phyloP scores from a whole-genome alignment of 2,113 vertebrate species.

The Oplegnathus fasciatus region DNA sequence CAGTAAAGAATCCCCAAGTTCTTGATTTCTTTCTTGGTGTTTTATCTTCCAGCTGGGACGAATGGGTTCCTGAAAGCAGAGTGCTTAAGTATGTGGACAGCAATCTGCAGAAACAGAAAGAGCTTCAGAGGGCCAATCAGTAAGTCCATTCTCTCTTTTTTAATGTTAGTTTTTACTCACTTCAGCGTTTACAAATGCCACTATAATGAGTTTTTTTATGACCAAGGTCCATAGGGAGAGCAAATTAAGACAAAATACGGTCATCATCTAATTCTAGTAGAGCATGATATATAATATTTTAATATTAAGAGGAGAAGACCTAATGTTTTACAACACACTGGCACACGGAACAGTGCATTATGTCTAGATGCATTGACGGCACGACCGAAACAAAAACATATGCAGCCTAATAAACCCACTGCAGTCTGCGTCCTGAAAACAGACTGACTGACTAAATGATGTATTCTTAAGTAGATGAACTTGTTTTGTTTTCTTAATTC shows the following conservation, averaged over 20 bases:
- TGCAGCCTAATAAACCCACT: not conserved
- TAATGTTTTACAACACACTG: not conserved
- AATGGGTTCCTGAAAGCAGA: constrained; percentile 99
- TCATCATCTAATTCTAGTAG: not conserved
- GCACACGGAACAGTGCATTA: not conserved
- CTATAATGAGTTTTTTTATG: not conserved
- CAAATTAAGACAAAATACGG: not conserved
- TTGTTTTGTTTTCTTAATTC: constrained; percentile 21
- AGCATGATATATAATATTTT: not conserved
- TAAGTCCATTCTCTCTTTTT: constrained; percentile 81
- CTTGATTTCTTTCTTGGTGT: constrained; percentile 26
- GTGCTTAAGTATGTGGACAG: constrained; percentile 99
- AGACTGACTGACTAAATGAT: not conserved
- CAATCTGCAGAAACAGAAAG: constrained; percentile 99
- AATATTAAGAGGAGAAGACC: not conserved
- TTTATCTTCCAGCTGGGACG: constrained; percentile 93
- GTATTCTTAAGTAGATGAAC: not conserved
- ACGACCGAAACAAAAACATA: not conserved
- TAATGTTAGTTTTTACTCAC: not conserved
- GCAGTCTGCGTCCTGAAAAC: not conserved
- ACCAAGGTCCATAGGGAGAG: not conserved
- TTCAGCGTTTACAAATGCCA: not conserved
- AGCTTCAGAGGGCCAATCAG: constrained; percentile 99
- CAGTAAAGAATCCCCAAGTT: not conserved
- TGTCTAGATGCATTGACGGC: not conserved